Base-by-base conservation (phyloP, 2,113 vertebrate genomes). In the Anas platyrhynchos region DNA sequence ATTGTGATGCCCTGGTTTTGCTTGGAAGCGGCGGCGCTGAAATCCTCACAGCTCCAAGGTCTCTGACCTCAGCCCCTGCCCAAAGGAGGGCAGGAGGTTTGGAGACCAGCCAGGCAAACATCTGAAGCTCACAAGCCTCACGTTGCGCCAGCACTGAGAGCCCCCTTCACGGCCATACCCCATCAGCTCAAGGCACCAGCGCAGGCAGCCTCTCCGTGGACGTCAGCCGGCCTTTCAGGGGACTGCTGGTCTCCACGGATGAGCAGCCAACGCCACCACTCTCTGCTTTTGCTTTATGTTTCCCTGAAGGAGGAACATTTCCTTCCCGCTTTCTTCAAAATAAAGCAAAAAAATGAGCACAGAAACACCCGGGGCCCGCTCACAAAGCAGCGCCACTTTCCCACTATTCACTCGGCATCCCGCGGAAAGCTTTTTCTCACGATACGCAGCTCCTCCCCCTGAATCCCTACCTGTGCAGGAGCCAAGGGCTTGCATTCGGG, bases 1-100 rank as follows among this genome's bases (percentile, higher is more conserved):
- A 92, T 83, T 93, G 89, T 94, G 86, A 96, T 83, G 75, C 66
- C 89, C 76, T 90, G 72, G 85, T 92, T 96, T 95, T 89, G 67
- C 95, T 86, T 93, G 86, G 91, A 91, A 92, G 52, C 81, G 89
- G 63, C 69, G 7, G 1, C 65, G 87, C 36, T 34, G 68, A 91
- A 83, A 86, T 83, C 88, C 74, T 76, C 1, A 1, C 69, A 91
- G 56, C 72, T 82, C 77, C 9, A 1, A 92, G 79, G 80, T 83
- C 85, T 94, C 67, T 1, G 18, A 34, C 92, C 84, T 94, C 81
- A 91, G 91, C 68, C 90, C 38, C 63, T 86, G 87, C 69, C 84
- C 69, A 74, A 91, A 94, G 87, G 69, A 95, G 59, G 67, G 79
- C 67, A 95, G 69, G 79, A 79, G 61, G 43, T 78, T 92, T 96